Evolutionary conservation across 1,140 invertebrate genomes (phyloP).

Genomic region (Coelopa frigida): DNA sequence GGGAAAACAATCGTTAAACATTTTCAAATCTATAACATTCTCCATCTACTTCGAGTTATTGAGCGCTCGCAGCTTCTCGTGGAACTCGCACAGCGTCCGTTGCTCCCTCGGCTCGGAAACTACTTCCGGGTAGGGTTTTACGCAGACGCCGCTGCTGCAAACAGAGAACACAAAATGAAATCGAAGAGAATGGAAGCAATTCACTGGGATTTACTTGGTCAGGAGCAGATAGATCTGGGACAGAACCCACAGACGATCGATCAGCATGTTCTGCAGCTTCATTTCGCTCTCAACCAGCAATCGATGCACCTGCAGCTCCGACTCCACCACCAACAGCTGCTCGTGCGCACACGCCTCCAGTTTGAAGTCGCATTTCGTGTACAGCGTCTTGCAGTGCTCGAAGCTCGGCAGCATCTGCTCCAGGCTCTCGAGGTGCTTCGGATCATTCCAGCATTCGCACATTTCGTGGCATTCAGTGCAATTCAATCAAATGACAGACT

Average conservation of each 20-base stretch:
- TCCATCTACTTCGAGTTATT: slow-evolving; percentile 4
- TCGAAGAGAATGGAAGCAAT: not conserved
- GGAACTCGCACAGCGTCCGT: not conserved
- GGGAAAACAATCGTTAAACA: not conserved
- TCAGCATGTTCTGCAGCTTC: not conserved
- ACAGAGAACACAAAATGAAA: not conserved
- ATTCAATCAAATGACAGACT: no score
- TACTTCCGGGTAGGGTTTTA: slow-evolving; percentile 11
- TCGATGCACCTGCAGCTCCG: not conserved
- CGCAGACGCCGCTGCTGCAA: slow-evolving; percentile 5
- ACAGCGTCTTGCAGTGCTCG: slow-evolving; percentile 11
- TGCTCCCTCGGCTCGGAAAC: slow-evolving; percentile 7
- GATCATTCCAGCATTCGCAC: no score
- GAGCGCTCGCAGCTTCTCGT: slow-evolving; percentile 1
- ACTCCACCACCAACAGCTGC: slow-evolving; percentile 8
- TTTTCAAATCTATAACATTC: not conserved
- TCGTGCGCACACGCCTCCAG: slow-evolving; percentile 8
- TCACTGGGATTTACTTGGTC: slow-evolving; percentile 4
- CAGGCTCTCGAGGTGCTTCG: not conserved
- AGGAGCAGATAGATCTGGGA: slow-evolving; percentile 13
- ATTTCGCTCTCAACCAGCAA: slow-evolving; percentile 1
- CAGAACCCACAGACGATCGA: slow-evolving; percentile 7
- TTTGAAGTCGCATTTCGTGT: slow-evolving; percentile 14
- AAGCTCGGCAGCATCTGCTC: slow-evolving; percentile 9
- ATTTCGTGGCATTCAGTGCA: no score